A percentile compares a stretch with the other conserved stretches of the same genome.
These are phyloP conservation scores for Pampusana beccarii DNA, from an alignment of 2,113 vertebrate species.

Conservation along the genomic window DNA sequence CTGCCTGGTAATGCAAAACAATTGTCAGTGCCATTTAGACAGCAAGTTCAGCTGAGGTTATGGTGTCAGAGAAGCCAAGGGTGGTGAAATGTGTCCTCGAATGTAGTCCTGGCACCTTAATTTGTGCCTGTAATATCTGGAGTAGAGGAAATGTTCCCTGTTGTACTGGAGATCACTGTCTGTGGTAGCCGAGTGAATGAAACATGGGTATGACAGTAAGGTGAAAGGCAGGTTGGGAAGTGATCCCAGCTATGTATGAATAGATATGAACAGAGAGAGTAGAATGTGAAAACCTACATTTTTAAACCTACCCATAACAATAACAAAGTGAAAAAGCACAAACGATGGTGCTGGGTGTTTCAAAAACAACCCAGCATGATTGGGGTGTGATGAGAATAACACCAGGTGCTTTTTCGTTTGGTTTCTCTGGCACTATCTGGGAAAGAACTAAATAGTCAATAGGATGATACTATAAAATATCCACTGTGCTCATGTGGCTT, in stretches of 20 bases:
- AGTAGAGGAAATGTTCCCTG: neutral
- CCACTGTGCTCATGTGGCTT: neutral
- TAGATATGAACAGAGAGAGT: neutral
- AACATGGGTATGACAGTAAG: neutral
- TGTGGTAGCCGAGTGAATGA: neutral
- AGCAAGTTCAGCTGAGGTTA: neutral
- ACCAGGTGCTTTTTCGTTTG: neutral
- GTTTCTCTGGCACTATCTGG: neutral
- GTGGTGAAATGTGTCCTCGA: neutral
- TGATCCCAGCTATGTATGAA: neutral
- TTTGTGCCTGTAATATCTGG: neutral
- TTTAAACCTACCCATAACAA: neutral
- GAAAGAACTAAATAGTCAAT: neutral
- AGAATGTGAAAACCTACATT: neutral
- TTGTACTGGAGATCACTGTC: neutral
- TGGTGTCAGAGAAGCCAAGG: neutral
- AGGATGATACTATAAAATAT: neutral
- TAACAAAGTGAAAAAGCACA: neutral
- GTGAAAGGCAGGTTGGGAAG: neutral
- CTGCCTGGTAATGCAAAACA: neutral
- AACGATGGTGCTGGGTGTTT: neutral
- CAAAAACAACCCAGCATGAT: neutral
- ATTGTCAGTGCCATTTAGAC: neutral
- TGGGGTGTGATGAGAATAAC: neutral
- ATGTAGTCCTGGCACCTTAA: neutral